A percentile compares a stretch with the other conserved stretches of the same genome.
Evolutionary conservation across 2,113 vertebrate genomes (phyloP).

Genomic region (Callorhinus ursinus): DNA sequence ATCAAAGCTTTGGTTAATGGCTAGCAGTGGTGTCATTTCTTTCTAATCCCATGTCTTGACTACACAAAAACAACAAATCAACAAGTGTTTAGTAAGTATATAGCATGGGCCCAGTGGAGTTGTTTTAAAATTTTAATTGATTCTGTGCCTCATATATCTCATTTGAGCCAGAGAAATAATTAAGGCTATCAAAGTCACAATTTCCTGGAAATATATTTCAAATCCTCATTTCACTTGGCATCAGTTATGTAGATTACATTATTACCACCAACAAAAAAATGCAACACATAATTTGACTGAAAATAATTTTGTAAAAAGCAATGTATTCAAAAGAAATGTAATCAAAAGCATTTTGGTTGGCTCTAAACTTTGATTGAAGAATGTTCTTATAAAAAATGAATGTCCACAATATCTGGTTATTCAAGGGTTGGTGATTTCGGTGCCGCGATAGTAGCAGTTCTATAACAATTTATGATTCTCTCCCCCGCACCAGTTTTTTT

Average conservation of each 20-base stretch:
- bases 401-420: not conserved
- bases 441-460: not conserved
- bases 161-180: constrained; percentile 7
- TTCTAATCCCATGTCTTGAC: not conserved
- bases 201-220: not conserved
- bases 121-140: not conserved
- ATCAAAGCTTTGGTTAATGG: constrained; percentile 34
- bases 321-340: not conserved
- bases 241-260: not conserved
- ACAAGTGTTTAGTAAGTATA: constrained; percentile 58
- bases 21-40: not conserved
- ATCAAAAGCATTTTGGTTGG: not conserved
- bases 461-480: not conserved
- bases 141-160: not conserved
- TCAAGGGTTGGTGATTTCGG: not conserved
- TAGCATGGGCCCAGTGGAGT: not conserved
- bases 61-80: constrained; percentile 31
- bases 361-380: not conserved
- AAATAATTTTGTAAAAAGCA: constrained; percentile 22
- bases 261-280: not conserved
- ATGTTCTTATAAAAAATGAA: not conserved
- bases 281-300: not conserved
- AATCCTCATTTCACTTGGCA: not conserved
- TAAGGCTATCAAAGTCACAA: not conserved
- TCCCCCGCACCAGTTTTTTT: rapidly evolving